Evolutionary conservation across 1,140 invertebrate species (phyloP).

Genomic region (Ptiloglossa arizonensis): DNA sequence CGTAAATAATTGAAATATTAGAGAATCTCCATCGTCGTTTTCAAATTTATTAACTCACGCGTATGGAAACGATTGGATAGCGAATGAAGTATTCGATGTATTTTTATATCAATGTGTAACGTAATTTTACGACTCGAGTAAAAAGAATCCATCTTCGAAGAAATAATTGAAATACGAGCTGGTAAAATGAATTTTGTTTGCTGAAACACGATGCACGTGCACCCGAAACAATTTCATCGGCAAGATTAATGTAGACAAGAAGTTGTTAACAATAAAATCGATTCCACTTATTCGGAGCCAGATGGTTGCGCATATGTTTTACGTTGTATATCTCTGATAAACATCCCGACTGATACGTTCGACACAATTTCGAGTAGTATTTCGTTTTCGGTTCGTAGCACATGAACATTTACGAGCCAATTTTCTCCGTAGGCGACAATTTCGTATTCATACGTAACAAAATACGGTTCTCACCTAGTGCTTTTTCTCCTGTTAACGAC

Average conservation of each 20-base stretch:
- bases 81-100: too few relatives aligned
- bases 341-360: background rate
- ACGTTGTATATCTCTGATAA: background rate
- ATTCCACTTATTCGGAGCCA: slow-evolving; percentile 3
- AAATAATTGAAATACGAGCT: too few relatives aligned
- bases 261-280: background rate
- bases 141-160: too few relatives aligned
- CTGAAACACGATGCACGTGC: too few relatives aligned
- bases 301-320: background rate
- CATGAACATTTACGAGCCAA: background rate
- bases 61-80: too few relatives aligned
- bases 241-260: background rate
- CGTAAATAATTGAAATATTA: too few relatives aligned
- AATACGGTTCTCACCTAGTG: background rate
- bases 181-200: background rate
- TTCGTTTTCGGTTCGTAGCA: background rate
- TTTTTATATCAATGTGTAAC: too few relatives aligned
- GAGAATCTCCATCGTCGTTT: too few relatives aligned
- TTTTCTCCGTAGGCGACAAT: too few relatives aligned
- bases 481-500: background rate
- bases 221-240: too few relatives aligned
- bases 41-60: too few relatives aligned
- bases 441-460: background rate
- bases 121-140: too few relatives aligned
- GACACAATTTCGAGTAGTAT: background rate